A percentile compares a stretch with the other conserved stretches of the same genome.
phyloP scores from a whole-genome alignment of 1,140 invertebrate species.

The Drosophila takahashii region DNA sequence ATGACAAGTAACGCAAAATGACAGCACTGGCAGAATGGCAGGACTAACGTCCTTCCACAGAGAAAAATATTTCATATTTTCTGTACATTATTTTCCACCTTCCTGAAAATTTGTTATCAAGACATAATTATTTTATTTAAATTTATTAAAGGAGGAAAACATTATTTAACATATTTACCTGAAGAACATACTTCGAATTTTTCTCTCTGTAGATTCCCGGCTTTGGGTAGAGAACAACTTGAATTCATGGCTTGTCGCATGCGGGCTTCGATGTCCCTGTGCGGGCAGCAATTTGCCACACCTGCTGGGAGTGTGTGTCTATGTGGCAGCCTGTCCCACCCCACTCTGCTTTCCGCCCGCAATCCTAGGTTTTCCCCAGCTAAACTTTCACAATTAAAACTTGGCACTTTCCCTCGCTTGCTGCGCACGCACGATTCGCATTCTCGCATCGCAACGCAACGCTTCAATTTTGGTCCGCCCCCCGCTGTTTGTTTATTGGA shows the following conservation, averaged over 20 bases:
- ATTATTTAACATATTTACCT: not conserved
- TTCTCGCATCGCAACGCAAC: slow-evolving; percentile 46
- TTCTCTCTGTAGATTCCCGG: not conserved
- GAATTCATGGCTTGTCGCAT: slow-evolving; percentile 55
- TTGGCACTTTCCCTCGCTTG: slow-evolving; percentile 63
- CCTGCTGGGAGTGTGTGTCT: slow-evolving; percentile 62
- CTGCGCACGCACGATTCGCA: slow-evolving; percentile 56
- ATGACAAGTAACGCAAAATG: slow-evolving; percentile 77
- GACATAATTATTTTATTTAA: not conserved
- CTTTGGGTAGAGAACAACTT: slow-evolving; percentile 14
- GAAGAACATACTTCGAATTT: not conserved
- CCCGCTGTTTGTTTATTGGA: slow-evolving; percentile 70
- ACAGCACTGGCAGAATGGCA: slow-evolving; percentile 52
- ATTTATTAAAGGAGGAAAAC: not conserved
- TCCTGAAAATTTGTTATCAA: not conserved
- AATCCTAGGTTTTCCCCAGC: slow-evolving; percentile 16
- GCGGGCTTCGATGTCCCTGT: slow-evolving; percentile 53
- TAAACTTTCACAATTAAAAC: slow-evolving; percentile 81
- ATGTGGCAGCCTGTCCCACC: slow-evolving; percentile 5
- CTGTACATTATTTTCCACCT: not conserved
- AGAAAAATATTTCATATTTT: not conserved
- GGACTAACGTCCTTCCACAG: slow-evolving; percentile 18
- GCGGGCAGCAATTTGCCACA: slow-evolving; percentile 72
- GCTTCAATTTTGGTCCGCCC: slow-evolving; percentile 53
- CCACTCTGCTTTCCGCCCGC: not conserved